Conservation (phyloP, 35 echinoderm and acorn worm genomes). For the Ophiothrix spiculata region DNA sequence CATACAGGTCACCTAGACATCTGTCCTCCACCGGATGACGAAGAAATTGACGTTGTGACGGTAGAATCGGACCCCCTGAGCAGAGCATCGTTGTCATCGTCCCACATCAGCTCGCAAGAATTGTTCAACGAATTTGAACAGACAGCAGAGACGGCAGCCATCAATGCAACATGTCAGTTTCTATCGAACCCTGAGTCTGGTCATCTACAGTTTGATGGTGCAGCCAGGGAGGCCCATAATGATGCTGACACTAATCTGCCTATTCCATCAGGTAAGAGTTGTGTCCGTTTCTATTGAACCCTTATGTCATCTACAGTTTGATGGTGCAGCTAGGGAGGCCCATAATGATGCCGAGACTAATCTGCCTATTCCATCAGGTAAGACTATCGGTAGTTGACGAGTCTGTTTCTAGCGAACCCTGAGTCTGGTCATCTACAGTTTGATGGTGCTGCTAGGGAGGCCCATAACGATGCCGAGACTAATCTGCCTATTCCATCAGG, state of each 20-base stretch:
- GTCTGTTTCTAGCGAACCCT: too few relatives aligned
- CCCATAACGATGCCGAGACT: not conserved
- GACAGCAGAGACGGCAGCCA: slow-evolving; percentile 45
- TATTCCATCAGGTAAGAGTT: not conserved
- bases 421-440: not conserved
- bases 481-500: not conserved
- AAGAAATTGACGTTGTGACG: slow-evolving; percentile 41
- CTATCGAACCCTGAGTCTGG: not conserved
- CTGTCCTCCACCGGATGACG: slow-evolving; percentile 28
- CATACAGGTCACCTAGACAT: not conserved
- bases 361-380: not conserved
- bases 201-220: slow-evolving; percentile 4
- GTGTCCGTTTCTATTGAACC: not conserved
- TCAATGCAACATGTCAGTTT: not conserved
- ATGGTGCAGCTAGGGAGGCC: too few relatives aligned
- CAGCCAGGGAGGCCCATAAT: not conserved
- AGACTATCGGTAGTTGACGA: slow-evolving; percentile 19
- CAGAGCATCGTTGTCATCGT: not conserved
- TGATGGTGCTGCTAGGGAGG: not conserved
- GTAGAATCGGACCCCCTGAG: slow-evolving; percentile 25
- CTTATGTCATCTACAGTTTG: slow-evolving; percentile 38
- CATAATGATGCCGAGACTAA: not conserved
- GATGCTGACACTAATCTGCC: not conserved
- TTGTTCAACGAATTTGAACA: slow-evolving; percentile 48
- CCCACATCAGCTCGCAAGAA: not conserved